Conservation (phyloP, 1,140 invertebrate genomes). For the Acromyrmex heyeri region DNA sequence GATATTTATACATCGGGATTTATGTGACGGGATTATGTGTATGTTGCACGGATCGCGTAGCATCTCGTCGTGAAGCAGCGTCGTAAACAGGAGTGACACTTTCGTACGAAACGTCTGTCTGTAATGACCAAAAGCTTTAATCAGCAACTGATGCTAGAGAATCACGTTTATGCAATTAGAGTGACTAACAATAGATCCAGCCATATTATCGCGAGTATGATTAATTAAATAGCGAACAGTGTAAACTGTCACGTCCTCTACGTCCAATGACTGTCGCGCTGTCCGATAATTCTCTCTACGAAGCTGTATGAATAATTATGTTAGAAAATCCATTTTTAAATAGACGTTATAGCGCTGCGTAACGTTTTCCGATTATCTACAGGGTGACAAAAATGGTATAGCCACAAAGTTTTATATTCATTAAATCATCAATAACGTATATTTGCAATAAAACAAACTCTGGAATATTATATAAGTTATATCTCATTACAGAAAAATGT, state of each 20-base stretch:
- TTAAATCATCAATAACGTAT: too few species aligned
- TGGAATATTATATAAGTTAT: too few species aligned
- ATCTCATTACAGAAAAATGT: too few species aligned
- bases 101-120: background rate
- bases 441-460: too few species aligned
- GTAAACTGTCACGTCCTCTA: constrained; percentile 55
- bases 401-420: too few species aligned
- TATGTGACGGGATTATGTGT: constrained; percentile 34
- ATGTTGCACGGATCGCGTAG: constrained; percentile 6
- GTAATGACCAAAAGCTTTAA: constrained; percentile 19
- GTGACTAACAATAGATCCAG: constrained; percentile 32
- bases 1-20: constrained; percentile 54
- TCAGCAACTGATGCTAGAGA: constrained; percentile 5
- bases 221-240: constrained; percentile 67
- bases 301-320: constrained; percentile 35
- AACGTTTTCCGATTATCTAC: background rate
- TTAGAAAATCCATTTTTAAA: constrained; percentile 13
- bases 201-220: constrained; percentile 51
- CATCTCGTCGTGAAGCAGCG: background rate
- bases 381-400: too few species aligned
- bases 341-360: background rate
- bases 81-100: constrained; percentile 8
- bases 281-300: constrained; percentile 61
- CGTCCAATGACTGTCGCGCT: constrained; percentile 61
- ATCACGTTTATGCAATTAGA: constrained; percentile 37